phyloP scores from a whole-genome alignment of 2,888 invertebrate species.

The Piscicola geometra region DNA sequence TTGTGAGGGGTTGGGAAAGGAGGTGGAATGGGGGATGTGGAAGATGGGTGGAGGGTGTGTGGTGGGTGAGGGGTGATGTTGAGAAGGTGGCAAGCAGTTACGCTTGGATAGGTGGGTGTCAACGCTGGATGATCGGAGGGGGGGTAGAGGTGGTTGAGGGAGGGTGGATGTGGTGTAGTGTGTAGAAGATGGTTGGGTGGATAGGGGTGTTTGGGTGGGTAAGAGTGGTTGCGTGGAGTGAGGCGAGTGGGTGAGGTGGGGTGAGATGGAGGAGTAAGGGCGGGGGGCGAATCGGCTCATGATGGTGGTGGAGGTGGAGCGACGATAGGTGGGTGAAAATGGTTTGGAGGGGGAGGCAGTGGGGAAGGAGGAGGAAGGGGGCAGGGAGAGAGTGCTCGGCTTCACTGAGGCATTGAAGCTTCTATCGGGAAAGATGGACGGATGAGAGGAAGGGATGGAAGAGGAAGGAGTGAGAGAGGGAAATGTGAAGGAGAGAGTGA shows the following conservation, averaged over 20 bases:
- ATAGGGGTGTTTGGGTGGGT: not conserved
- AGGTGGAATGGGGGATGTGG: no score
- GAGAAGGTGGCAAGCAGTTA: no score
- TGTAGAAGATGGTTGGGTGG: slow-evolving; percentile 3
- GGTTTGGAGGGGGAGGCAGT: not conserved
- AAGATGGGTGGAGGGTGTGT: no score
- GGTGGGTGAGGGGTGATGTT: no score
- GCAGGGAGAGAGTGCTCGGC: not conserved
- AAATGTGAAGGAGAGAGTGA: not conserved
- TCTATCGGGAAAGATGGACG: not conserved
- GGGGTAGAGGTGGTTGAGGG: not conserved
- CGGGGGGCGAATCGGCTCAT: slow-evolving; percentile 37
- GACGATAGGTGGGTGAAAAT: not conserved
- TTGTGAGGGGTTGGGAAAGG: no score
- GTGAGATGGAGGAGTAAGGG: slow-evolving; percentile 15
- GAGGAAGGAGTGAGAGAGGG: not conserved
- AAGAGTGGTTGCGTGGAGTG: not conserved
- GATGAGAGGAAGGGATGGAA: not conserved
- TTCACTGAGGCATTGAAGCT: not conserved
- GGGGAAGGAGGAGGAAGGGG: not conserved
- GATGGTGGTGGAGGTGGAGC: slow-evolving; percentile 34
- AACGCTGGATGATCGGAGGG: not conserved
- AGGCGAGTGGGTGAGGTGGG: not conserved
- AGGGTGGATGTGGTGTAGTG: no score
- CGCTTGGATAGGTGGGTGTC: not conserved